phyloP scores from a whole-genome alignment of 2,797 vertebrate genomes.

The Chelon auratus region DNA sequence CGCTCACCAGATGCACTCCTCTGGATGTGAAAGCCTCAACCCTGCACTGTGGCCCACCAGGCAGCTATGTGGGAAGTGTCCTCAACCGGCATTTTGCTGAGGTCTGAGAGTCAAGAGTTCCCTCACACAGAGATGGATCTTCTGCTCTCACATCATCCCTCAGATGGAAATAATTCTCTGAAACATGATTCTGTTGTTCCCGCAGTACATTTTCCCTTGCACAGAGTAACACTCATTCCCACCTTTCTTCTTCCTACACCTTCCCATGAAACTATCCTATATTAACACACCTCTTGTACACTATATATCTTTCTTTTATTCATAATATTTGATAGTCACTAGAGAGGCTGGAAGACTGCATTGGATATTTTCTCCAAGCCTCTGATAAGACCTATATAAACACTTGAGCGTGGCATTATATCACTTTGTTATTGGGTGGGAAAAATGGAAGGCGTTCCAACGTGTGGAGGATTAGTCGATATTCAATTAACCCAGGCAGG shows the following conservation, averaged over 20 bases:
- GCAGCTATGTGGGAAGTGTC: constrained; percentile 19
- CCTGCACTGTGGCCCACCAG: constrained; percentile 10
- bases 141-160: constrained; percentile 22
- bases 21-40: not conserved
- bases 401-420: constrained; percentile 59
- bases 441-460: constrained; percentile 68
- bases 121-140: constrained; percentile 2
- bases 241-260: not conserved
- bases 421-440: constrained; percentile 61
- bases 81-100: constrained; percentile 28
- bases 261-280: constrained; percentile 10
- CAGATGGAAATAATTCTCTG: constrained; percentile 4
- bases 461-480: constrained; percentile 78
- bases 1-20: not conserved
- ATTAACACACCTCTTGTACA: constrained; percentile 11
- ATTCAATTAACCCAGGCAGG: constrained; percentile 83
- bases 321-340: constrained; percentile 33
- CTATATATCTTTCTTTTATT: constrained; percentile 13
- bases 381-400: constrained; percentile 69
- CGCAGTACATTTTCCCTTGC: too few relatives aligned
- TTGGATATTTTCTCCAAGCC: constrained; percentile 56
- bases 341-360: constrained; percentile 33
- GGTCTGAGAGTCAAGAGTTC: constrained; percentile 25
- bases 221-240: not conserved
- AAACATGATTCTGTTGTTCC: constrained; percentile 14